Percentiles rank a stretch among this genome's conserved stretches.
These are phyloP conservation scores for Petrolisthes manimaculis DNA, from an alignment of 2,888 invertebrate genomes.

Conservation along the genomic window DNA sequence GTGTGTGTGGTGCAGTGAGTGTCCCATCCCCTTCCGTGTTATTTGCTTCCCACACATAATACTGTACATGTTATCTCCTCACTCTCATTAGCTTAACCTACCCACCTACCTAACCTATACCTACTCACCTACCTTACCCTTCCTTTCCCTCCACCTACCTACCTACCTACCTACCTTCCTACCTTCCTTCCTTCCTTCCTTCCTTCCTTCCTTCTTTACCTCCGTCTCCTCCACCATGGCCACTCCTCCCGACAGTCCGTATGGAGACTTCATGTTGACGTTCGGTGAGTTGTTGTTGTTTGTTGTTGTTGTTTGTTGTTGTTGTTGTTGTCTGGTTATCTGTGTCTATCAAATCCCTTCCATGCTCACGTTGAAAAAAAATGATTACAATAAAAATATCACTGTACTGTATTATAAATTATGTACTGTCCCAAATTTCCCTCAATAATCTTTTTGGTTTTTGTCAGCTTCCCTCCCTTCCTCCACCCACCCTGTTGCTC, in stretches of 20 bases:
- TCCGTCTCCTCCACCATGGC: conserved; percentile 47
- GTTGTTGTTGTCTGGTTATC: not conserved
- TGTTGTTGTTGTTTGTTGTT: no score
- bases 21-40: not conserved
- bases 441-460: no score
- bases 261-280: conserved; percentile 54
- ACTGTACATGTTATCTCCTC: not conserved
- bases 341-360: not conserved
- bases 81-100: not conserved
- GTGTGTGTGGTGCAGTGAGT: conserved; percentile 24
- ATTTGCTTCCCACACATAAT: conserved; percentile 19
- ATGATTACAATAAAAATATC: no score
- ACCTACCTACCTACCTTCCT: conserved; percentile 4
- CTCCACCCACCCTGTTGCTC: no score
- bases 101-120: not conserved
- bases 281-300: conserved; percentile 56
- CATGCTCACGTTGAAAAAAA: not conserved
- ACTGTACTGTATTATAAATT: no score
- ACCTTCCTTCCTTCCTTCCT: not conserved
- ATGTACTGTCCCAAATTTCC: no score
- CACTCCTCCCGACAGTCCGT: conserved; percentile 48
- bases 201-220: conserved; percentile 1
- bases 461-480: no score
- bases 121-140: not conserved
- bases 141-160: not conserved